Evolutionary conservation across 2,797 vertebrate species (phyloP).

Genomic region (Xerus rutilus): DNA sequence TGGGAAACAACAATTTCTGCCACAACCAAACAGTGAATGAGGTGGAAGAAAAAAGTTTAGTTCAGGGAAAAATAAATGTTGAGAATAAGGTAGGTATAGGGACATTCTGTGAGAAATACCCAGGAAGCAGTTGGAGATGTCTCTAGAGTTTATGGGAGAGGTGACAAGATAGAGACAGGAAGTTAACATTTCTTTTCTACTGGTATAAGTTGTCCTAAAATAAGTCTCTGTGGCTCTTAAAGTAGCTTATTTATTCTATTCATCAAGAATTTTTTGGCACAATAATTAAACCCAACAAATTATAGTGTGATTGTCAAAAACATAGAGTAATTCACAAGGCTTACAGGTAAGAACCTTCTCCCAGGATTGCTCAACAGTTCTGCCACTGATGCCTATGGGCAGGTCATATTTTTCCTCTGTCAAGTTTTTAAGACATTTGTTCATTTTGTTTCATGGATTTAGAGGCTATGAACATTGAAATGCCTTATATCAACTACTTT

Average conservation of each 20-base stretch:
- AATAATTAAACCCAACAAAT: conserved; percentile 58
- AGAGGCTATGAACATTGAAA: conserved; percentile 56
- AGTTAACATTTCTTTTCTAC: conserved; percentile 4
- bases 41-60: background rate
- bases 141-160: background rate
- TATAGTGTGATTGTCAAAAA: conserved; percentile 57
- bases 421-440: background rate
- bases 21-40: background rate
- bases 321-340: conserved; percentile 50
- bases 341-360: conserved; percentile 52
- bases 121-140: background rate
- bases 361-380: background rate
- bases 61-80: background rate
- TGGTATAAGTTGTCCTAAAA: background rate
- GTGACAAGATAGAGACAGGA: background rate
- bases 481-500: conserved; percentile 33
- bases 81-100: background rate
- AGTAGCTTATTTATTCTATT: conserved; percentile 7
- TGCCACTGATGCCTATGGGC: background rate
- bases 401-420: conserved; percentile 35
- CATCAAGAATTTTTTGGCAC: conserved; percentile 36
- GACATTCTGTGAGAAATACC: background rate
- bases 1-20: background rate
- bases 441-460: conserved; percentile 58
- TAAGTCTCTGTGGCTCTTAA: conserved; percentile 7